Base-by-base conservation (phyloP, 2,888 invertebrate species). In the Anthophora plumipes region DNA sequence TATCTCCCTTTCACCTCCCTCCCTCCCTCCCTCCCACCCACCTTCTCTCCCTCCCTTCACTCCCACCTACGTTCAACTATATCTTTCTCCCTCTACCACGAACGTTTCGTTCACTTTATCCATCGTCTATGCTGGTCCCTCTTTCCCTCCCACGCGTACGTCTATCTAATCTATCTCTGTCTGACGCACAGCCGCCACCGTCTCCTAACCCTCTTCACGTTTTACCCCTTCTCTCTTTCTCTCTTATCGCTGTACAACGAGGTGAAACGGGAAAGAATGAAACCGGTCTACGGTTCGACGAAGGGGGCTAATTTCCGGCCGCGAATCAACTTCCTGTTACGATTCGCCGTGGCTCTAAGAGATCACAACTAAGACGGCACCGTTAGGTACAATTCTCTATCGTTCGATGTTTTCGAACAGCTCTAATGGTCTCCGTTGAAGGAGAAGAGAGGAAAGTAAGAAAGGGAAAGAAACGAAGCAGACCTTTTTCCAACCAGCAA, bases 401-500 rank as follows among this genome's bases (percentile, higher is more conserved):
- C n/a, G n/a, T n/a, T n/a, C n/a, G n/a, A n/a, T n/a, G n/a, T n/a
- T n/a, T n/a, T 31, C 31, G 1, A 31, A 31, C 31, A 31, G 37
- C 20, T 73, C 63, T 25, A 66, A 63, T 73, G 72, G 83, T 79
- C 94, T 94, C 93, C 75, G 69, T 82, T 82, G 71, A 85, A 81
- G 79, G 71, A 79, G 39, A 22, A 31, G 31, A 37, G 31, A 57
- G 7, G 48, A 59, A 55, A 14, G 9, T 9, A 31, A 11, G 9
- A 41, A 20, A 31, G 43, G 31, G 41, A 72, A 82, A 66, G 55
- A 63, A 71, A 57, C 22, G 81, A 81, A 69, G 83, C 81, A 80
- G 83, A 79, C 86, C 94, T 96, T 86, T 95, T n/a, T n/a, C n/a
- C 77, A 96, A 92, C 95, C 31, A 31, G 31, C 2, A 1, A 31